A percentile compares a stretch with the other conserved stretches of the same genome.
These are phyloP conservation scores for Lomographa bimaculata DNA, from an alignment of 2,888 invertebrate genomes.

Conservation along the genomic window DNA sequence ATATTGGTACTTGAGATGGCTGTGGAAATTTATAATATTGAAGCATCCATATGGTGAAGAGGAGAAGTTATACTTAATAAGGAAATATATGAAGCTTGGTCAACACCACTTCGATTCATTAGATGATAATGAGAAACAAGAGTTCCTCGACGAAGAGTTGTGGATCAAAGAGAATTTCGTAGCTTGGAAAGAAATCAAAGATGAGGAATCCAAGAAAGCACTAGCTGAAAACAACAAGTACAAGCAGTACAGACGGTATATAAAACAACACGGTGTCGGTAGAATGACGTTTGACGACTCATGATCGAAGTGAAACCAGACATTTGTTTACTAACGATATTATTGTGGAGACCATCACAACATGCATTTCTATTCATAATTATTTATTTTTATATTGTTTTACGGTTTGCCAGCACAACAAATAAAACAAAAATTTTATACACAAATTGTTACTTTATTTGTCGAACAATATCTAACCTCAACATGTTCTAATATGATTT, in stretches of 20 bases:
- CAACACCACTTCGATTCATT: conserved; percentile 88
- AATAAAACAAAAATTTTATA: conserved; percentile 62
- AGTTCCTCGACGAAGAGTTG: conserved; percentile 88
- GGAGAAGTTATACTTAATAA: conserved; percentile 93
- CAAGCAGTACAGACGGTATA: conserved; percentile 94
- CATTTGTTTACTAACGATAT: conserved; percentile 29
- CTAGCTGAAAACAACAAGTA: conserved; percentile 94
- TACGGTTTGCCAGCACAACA: conserved; percentile 37
- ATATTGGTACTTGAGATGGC: conserved; percentile 91
- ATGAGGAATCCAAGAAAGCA: conserved; percentile 92
- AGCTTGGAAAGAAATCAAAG: conserved; percentile 91
- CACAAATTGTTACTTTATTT: conserved; percentile 76
- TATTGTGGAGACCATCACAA: conserved; percentile 16
- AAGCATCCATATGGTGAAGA: conserved; percentile 91
- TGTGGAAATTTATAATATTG: conserved; percentile 90
- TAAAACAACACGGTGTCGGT: conserved; percentile 95
- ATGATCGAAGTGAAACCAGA: conserved; percentile 48
- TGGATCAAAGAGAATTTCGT: conserved; percentile 93
- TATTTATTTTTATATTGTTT: conserved; percentile 5
- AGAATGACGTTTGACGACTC: conserved; percentile 96
- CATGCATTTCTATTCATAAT: conserved; percentile 16
- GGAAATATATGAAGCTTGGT: conserved; percentile 89
- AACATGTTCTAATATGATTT: conserved; percentile 74
- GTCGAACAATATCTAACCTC: conserved; percentile 64
- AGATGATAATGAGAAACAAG: conserved; percentile 89